phyloP scores from a whole-genome alignment of 2,113 vertebrate species.

The Anthoscopus minutus region DNA sequence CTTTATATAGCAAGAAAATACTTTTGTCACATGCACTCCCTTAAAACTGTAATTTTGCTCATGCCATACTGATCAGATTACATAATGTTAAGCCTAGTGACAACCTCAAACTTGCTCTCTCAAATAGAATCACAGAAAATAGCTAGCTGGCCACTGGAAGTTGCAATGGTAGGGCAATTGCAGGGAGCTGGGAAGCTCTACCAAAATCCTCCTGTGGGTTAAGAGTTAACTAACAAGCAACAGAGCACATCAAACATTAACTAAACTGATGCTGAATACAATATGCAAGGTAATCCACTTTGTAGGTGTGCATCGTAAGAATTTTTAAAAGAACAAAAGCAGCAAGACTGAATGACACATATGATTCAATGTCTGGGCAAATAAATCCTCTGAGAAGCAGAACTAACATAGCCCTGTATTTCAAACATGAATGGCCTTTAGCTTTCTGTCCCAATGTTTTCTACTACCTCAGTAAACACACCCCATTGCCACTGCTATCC shows the following conservation, averaged over 20 bases:
- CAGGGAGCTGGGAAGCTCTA: not conserved
- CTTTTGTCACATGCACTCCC: not conserved
- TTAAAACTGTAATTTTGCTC: not conserved
- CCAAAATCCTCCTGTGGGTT: not conserved
- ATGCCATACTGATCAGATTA: not conserved
- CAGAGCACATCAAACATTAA: not conserved
- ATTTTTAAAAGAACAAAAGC: not conserved
- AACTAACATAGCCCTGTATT: not conserved
- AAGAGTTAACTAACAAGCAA: not conserved
- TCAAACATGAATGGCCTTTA: not conserved
- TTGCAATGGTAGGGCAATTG: not conserved
- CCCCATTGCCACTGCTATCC: too few relatives aligned
- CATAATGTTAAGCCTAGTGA: not conserved
- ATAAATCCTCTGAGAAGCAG: not conserved
- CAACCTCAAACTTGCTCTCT: not conserved
- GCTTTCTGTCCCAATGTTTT: not conserved
- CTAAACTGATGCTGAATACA: not conserved
- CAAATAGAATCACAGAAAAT: not conserved
- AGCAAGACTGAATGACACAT: not conserved
- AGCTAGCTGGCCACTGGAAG: not conserved
- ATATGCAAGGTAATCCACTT: not conserved
- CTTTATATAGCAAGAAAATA: not conserved
- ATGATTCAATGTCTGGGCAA: not conserved
- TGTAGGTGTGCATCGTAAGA: not conserved
- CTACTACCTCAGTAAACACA: not conserved